Evolutionary conservation across 2,797 vertebrate genomes (phyloP).

Genomic region (Aulostomus chinensis): DNA sequence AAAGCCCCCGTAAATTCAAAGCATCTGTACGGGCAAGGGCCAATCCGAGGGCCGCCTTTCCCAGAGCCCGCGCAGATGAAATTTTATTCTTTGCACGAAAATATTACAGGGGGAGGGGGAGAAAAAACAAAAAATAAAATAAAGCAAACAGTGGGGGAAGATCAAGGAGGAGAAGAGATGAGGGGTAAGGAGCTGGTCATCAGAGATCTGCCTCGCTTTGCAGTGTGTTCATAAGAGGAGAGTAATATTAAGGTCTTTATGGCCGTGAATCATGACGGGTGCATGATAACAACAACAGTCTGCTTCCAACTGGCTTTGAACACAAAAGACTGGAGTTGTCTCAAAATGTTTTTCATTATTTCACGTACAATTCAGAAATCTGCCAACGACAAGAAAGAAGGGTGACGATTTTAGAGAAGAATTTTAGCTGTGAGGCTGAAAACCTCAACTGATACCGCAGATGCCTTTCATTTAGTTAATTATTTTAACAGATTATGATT

Average conservation of each 20-base stretch:
- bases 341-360: neutral
- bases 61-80: slow-evolving; percentile 75
- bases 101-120: slow-evolving; percentile 60
- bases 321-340: neutral
- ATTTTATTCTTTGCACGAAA: slow-evolving; percentile 78
- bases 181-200: slow-evolving; percentile 71
- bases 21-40: slow-evolving; percentile 77
- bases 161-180: slow-evolving; percentile 67
- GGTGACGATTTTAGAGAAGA: too few relatives aligned
- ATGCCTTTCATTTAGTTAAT: too few relatives aligned
- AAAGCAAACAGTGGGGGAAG: slow-evolving; percentile 78
- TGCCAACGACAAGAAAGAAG: too few relatives aligned
- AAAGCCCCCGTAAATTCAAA: slow-evolving; percentile 82
- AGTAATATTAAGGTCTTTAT: slow-evolving; percentile 65
- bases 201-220: slow-evolving; percentile 66
- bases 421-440: too few relatives aligned
- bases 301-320: too few relatives aligned
- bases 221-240: slow-evolving; percentile 63
- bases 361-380: too few relatives aligned
- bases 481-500: too few relatives aligned
- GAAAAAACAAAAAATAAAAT: slow-evolving; percentile 75
- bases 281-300: slow-evolving; percentile 38
- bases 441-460: too few relatives aligned
- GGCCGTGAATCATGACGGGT: slow-evolving; percentile 40
- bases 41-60: slow-evolving; percentile 69